Evolutionary conservation across 1,140 invertebrate species (phyloP).

Genomic region (Cherax destructor): DNA sequence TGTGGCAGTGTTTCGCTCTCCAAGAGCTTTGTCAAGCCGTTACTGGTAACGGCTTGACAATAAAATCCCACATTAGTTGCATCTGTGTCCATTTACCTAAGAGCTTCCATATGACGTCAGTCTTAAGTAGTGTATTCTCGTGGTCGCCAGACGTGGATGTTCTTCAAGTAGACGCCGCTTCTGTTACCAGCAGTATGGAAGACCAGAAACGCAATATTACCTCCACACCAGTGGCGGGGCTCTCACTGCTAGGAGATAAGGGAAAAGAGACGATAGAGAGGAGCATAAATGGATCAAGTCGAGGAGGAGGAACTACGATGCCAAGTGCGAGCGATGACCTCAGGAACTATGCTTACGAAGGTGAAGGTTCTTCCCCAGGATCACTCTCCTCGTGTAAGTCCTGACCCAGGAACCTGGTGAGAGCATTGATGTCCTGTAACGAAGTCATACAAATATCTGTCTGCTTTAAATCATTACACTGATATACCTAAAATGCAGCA

Average conservation of each 20-base stretch:
- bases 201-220: neutral
- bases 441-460: too few relatives aligned
- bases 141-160: conserved; percentile 33
- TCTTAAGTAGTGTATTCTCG: too few relatives aligned
- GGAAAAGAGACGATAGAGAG: neutral
- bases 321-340: conserved; percentile 18
- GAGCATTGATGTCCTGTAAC: too few relatives aligned
- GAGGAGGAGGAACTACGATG: neutral
- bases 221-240: neutral
- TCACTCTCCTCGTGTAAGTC: conserved; percentile 54
- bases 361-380: conserved; percentile 43
- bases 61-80: too few relatives aligned
- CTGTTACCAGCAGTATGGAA: conserved; percentile 21
- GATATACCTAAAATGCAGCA: too few relatives aligned
- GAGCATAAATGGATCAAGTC: neutral
- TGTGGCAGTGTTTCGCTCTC: too few relatives aligned
- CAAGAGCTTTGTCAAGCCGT: too few relatives aligned
- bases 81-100: too few relatives aligned
- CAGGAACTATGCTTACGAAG: conserved; percentile 49
- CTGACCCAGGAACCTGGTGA: neutral
- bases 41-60: too few relatives aligned
- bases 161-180: conserved; percentile 28
- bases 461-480: too few relatives aligned
- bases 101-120: too few relatives aligned
- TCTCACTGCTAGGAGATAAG: neutral